Percentiles rank a stretch among this genome's conserved stretches.
These are phyloP conservation scores for Antechinus stuartii DNA, from an alignment of 2,113 vertebrate genomes.

Conservation along the genomic window DNA sequence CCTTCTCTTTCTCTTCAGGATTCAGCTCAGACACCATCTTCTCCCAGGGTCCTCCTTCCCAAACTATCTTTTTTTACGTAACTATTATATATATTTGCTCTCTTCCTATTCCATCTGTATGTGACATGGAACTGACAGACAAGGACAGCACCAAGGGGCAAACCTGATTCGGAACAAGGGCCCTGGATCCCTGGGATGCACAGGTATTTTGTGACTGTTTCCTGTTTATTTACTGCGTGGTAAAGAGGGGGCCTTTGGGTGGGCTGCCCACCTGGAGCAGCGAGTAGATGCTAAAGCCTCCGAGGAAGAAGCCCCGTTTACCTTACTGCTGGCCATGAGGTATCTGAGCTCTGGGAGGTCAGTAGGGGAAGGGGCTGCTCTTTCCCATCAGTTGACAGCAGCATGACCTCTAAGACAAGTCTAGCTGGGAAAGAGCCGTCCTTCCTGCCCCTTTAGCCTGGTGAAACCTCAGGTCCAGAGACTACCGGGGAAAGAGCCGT, in stretches of 20 bases:
- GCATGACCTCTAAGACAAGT: too few species aligned
- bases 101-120: too few species aligned
- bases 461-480: too few species aligned
- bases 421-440: neutral
- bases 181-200: neutral
- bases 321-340: neutral
- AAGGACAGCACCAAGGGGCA: neutral
- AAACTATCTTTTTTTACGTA: neutral
- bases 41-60: neutral
- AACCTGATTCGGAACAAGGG: neutral
- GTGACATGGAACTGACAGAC: neutral
- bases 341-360: neutral
- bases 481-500: neutral
- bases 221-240: neutral
- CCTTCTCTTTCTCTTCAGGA: neutral
- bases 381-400: neutral
- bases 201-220: neutral
- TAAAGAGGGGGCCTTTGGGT: neutral
- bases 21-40: neutral
- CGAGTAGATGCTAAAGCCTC: too few species aligned
- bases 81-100: too few species aligned
- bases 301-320: neutral
- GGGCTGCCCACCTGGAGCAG: too few species aligned
- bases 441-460: neutral
- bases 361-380: neutral